Conservation (phyloP, 2,888 invertebrate species). For the Tetranychus truncatus region DNA sequence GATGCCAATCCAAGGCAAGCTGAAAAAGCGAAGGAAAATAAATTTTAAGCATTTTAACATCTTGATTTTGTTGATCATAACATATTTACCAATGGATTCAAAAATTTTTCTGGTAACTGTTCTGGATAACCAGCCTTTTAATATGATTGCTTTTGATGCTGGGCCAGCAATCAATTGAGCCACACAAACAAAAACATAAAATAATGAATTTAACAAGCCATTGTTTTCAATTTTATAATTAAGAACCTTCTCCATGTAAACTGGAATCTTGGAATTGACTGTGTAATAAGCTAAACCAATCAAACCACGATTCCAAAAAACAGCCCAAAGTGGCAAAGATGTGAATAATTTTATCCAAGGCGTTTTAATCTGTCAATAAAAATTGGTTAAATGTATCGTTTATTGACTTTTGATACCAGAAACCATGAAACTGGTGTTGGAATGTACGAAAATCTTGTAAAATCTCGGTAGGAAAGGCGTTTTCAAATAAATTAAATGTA, state of each 20-base stretch:
- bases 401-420: not conserved
- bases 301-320: not conserved
- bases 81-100: slow-evolving; percentile 20
- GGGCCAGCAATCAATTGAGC: not conserved
- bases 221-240: not conserved
- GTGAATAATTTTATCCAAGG: not conserved
- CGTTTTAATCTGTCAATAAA: not conserved
- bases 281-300: not conserved
- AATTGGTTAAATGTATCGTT: not conserved
- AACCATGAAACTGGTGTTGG: not conserved
- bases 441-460: not conserved
- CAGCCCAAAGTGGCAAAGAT: not conserved
- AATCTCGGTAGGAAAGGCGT: no score
- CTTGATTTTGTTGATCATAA: not conserved
- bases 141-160: not conserved
- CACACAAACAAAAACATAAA: not conserved
- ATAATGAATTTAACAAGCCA: not conserved
- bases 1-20: not conserved
- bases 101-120: slow-evolving; percentile 22
- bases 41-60: not conserved
- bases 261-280: not conserved
- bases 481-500: no score
- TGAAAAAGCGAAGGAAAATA: not conserved
- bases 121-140: not conserved
- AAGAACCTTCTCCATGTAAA: not conserved